Percentiles rank a stretch among this genome's conserved stretches.
phyloP scores from a whole-genome alignment of 2,797 vertebrate genomes.

The Notolabrus celidotus region DNA sequence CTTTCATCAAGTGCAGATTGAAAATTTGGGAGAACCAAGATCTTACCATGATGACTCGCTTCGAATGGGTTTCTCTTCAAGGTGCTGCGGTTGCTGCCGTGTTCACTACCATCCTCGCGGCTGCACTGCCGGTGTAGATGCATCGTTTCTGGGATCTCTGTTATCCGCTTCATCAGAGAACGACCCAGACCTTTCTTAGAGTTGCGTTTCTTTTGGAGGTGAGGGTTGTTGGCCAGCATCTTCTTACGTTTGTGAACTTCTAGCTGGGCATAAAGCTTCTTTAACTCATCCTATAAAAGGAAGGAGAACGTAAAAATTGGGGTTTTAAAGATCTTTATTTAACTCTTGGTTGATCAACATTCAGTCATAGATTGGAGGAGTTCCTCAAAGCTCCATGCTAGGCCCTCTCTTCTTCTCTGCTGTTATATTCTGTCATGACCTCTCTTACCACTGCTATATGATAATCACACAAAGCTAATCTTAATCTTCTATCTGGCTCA shows the following conservation, averaged over 20 bases:
- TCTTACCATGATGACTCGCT: conserved; percentile 80
- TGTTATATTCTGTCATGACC: not conserved
- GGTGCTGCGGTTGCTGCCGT: conserved; percentile 86
- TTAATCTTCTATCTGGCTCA: not conserved
- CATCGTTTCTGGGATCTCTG: conserved; percentile 96
- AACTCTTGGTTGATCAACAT: not conserved
- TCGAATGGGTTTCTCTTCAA: conserved; percentile 89
- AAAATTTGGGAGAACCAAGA: conserved; percentile 14
- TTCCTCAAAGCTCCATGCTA: not conserved
- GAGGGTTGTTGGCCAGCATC: conserved; percentile 99
- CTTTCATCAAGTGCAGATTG: not conserved
- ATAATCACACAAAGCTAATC: not conserved
- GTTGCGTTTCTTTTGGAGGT: conserved; percentile 98
- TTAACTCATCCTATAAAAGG: conserved; percentile 91
- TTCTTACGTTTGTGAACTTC: conserved; percentile 98
- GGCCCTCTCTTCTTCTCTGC: not conserved
- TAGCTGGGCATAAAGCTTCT: conserved; percentile 96
- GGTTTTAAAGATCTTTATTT: not conserved
- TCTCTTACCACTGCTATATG: not conserved
- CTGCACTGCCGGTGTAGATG: conserved; percentile 96
- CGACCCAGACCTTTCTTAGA: conserved; percentile 98
- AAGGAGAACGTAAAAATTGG: not conserved
- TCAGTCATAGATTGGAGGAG: not conserved
- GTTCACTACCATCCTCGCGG: conserved; percentile 91
- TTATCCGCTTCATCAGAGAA: conserved; percentile 96